Conservation (phyloP, 1,140 invertebrate species). For the Heterodera schachtii region DNA sequence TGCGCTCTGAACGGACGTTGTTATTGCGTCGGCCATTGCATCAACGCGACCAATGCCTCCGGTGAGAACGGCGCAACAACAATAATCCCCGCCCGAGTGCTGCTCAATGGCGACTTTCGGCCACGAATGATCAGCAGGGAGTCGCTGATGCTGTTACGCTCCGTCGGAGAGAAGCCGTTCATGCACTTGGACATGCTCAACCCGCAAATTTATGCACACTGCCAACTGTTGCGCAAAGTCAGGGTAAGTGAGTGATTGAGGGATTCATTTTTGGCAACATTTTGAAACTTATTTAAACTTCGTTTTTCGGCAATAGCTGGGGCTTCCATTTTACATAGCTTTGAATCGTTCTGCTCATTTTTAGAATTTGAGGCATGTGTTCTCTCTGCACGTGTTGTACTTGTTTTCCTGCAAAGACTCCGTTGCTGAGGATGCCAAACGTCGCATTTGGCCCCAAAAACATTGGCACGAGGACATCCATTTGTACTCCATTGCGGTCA, state of each 20-base stretch:
- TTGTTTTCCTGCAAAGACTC: slow-evolving; percentile 67
- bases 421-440: slow-evolving; percentile 66
- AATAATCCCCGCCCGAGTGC: slow-evolving; percentile 47
- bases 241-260: slow-evolving; percentile 46
- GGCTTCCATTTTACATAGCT: neutral
- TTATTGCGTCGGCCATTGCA: slow-evolving; percentile 49
- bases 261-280: neutral
- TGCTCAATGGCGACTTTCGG: slow-evolving; percentile 46
- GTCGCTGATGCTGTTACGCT: slow-evolving; percentile 64
- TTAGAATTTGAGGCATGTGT: slow-evolving; percentile 65
- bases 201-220: slow-evolving; percentile 66
- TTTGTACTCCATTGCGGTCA: slow-evolving; percentile 66
- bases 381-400: slow-evolving; percentile 66
- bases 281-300: neutral
- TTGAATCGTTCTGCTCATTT: slow-evolving; percentile 8
- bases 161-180: slow-evolving; percentile 65
- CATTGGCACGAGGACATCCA: slow-evolving; percentile 67
- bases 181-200: slow-evolving; percentile 66
- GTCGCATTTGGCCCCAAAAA: slow-evolving; percentile 67
- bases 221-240: slow-evolving; percentile 64
- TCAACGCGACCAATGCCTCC: slow-evolving; percentile 15
- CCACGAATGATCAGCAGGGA: slow-evolving; percentile 58
- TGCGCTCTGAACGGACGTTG: slow-evolving; percentile 45
- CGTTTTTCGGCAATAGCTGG: neutral
- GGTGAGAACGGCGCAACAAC: slow-evolving; percentile 24